These are phyloP conservation scores for Gastrophysa polygoni DNA, from an alignment of 2,888 invertebrate genomes.

Conservation along the genomic window DNA sequence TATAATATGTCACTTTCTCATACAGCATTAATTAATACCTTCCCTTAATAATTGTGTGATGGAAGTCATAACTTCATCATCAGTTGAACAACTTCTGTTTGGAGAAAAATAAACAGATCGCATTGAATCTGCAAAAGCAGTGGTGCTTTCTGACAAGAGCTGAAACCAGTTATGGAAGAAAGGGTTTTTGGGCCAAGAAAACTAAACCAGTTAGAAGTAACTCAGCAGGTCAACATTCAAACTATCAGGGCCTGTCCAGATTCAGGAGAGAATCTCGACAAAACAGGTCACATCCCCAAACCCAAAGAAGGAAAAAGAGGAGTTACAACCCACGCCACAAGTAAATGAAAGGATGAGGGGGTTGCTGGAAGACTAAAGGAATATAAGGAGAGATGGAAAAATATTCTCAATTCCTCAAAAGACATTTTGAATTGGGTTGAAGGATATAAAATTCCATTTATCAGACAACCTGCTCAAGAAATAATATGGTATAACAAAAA, in stretches of 20 bases:
- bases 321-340: neutral
- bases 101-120: constrained; percentile 17
- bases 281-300: too few species aligned
- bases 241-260: too few species aligned
- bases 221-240: neutral
- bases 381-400: constrained; percentile 1
- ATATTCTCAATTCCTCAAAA: constrained; percentile 8
- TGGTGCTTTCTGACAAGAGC: constrained; percentile 14
- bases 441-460: constrained; percentile 16
- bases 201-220: neutral
- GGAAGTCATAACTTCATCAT: neutral
- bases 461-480: neutral
- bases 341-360: neutral
- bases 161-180: neutral
- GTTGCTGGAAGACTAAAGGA: neutral
- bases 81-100: constrained; percentile 13
- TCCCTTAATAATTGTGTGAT: neutral
- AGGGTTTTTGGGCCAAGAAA: neutral
- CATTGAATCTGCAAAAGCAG: constrained; percentile 13
- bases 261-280: too few species aligned
- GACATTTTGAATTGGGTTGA: constrained; percentile 14
- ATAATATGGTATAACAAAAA: too few species aligned
- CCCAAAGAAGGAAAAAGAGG: neutral
- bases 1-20: neutral
- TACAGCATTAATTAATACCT: neutral